Percentiles rank a stretch among this genome's conserved stretches.
These are phyloP conservation scores for Tanaodytes sp. DNA, from an alignment of 2,888 invertebrate genomes.

Conservation along the genomic window DNA sequence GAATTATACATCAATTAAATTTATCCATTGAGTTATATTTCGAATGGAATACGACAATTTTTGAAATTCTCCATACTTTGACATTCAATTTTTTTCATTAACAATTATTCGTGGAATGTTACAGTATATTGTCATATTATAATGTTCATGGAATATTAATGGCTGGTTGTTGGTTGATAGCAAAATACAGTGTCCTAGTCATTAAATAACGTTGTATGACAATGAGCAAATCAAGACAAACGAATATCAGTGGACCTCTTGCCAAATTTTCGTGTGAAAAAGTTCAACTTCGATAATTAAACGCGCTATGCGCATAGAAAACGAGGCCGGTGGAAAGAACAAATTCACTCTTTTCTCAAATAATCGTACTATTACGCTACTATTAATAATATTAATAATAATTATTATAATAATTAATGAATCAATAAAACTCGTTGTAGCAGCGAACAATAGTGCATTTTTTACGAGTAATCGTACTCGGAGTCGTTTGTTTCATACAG, in stretches of 20 bases:
- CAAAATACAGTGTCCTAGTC: constrained; percentile 66
- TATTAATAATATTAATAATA: constrained; percentile 56
- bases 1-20: too few species aligned
- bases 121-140: too few species aligned
- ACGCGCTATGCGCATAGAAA: constrained; percentile 9
- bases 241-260: constrained; percentile 59
- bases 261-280: constrained; percentile 64
- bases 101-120: too few species aligned
- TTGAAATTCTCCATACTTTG: too few species aligned
- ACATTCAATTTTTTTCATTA: too few species aligned
- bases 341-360: constrained; percentile 62
- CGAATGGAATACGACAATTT: too few species aligned
- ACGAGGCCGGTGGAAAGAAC: constrained; percentile 13
- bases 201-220: constrained; percentile 59
- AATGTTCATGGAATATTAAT: too few species aligned
- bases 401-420: constrained; percentile 48
- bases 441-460: constrained; percentile 51
- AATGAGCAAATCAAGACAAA: constrained; percentile 37
- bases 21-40: too few species aligned
- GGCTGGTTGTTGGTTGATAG: too few species aligned
- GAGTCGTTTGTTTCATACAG: constrained; percentile 19
- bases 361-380: constrained; percentile 63
- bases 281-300: constrained; percentile 60
- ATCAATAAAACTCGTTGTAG: constrained; percentile 51
- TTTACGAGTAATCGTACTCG: constrained; percentile 39